Conservation (phyloP, 2,888 invertebrate genomes). For the Ptycholaimellus sp. region DNA sequence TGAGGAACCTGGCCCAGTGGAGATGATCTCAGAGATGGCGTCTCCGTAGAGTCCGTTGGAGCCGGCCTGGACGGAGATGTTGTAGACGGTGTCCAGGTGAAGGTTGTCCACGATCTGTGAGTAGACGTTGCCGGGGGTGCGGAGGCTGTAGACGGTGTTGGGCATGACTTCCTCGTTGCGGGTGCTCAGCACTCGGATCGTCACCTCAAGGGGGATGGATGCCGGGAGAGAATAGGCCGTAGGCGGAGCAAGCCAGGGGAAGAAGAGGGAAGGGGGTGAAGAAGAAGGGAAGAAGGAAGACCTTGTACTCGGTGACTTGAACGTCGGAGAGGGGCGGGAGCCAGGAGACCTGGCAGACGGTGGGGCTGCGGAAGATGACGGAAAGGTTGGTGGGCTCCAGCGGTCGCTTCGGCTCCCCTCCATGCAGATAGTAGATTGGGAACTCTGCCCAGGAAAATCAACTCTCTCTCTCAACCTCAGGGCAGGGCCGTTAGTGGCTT, state of each 20-base stretch:
- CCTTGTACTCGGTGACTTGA: conserved; percentile 10
- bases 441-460: too few relatives aligned
- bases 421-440: neutral
- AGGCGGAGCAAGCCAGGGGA: neutral
- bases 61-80: conserved; percentile 10
- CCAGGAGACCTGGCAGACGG: conserved; percentile 8
- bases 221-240: neutral
- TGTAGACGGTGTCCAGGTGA: conserved; percentile 8
- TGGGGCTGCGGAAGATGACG: conserved; percentile 5
- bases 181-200: neutral
- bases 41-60: too few relatives aligned
- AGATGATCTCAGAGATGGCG: too few relatives aligned
- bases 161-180: neutral
- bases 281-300: too few relatives aligned
- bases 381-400: conserved; percentile 9
- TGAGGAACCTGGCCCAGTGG: too few relatives aligned
- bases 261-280: too few relatives aligned
- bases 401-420: conserved; percentile 6
- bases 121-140: conserved; percentile 6
- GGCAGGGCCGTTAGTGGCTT: too few relatives aligned
- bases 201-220: neutral
- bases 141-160: conserved; percentile 3
- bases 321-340: conserved; percentile 9
- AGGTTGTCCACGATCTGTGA: conserved; percentile 7
- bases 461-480: too few relatives aligned